phyloP scores from a whole-genome alignment of 2,113 vertebrate genomes.

The Alligator mississippiensis region DNA sequence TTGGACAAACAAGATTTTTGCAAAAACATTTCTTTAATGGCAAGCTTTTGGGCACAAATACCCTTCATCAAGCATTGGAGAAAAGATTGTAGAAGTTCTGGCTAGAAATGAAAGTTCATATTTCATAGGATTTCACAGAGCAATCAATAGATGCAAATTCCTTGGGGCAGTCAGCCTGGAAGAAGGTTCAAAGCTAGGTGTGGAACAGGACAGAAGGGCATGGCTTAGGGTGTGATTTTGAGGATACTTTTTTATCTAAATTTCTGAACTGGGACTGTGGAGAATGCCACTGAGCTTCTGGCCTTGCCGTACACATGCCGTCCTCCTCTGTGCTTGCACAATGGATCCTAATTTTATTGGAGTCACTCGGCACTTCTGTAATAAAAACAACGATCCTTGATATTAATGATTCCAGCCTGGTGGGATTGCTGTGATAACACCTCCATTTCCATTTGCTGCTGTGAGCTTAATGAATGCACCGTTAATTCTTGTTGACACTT shows the following conservation, averaged over 20 bases:
- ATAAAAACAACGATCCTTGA: not conserved
- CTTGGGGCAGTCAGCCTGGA: accelerated
- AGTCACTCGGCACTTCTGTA: not conserved
- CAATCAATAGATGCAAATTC: accelerated
- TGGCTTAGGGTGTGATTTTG: no score
- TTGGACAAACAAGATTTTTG: no score
- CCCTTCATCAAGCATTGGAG: no score
- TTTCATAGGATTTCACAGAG: not conserved
- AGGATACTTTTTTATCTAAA: not conserved
- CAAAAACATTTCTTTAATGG: no score
- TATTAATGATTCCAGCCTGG: not conserved
- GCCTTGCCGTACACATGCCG: not conserved
- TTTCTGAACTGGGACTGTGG: not conserved
- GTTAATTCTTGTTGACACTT: accelerated
- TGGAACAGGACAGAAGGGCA: not conserved
- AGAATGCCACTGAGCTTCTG: not conserved
- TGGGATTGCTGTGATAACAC: not conserved
- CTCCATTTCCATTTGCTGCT: not conserved
- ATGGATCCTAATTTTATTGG: not conserved
- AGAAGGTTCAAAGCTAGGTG: not conserved
- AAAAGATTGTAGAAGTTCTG: not conserved
- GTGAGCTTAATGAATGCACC: not conserved
- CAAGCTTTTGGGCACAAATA: no score
- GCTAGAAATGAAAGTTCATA: not conserved
- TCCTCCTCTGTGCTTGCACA: not conserved